Evolutionary conservation across 1,140 invertebrate genomes (phyloP).

Genomic region (Papilio helenus): DNA sequence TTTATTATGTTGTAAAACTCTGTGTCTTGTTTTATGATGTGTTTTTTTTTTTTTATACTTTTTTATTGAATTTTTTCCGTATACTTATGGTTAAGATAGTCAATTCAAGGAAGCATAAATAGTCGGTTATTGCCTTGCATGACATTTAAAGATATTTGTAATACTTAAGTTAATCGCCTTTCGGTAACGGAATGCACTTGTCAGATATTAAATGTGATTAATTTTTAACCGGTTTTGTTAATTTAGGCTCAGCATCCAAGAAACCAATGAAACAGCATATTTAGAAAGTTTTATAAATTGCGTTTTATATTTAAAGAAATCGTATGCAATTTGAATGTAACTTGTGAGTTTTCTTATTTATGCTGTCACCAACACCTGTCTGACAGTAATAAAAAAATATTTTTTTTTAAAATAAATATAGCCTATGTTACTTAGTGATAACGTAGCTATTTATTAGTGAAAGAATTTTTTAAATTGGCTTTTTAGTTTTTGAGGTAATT

Average conservation of each 20-base stretch:
- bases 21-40: no score
- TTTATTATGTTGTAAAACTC: no score
- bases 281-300: constrained; percentile 5
- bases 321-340: not conserved
- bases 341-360: not conserved
- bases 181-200: not conserved
- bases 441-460: no score
- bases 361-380: no score
- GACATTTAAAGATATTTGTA: not conserved
- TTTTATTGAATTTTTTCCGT: no score
- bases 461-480: no score
- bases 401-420: no score
- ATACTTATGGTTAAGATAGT: not conserved
- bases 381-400: no score
- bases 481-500: no score
- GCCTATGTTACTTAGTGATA: no score
- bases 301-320: not conserved
- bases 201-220: not conserved
- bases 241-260: not conserved
- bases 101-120: not conserved
- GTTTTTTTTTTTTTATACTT: no score
- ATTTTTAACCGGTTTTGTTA: not conserved
- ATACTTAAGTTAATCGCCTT: not conserved
- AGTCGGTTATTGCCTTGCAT: not conserved
- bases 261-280: constrained; percentile 3